Conservation (phyloP, 1,140 invertebrate genomes). For the Acromyrmex echinatior region DNA sequence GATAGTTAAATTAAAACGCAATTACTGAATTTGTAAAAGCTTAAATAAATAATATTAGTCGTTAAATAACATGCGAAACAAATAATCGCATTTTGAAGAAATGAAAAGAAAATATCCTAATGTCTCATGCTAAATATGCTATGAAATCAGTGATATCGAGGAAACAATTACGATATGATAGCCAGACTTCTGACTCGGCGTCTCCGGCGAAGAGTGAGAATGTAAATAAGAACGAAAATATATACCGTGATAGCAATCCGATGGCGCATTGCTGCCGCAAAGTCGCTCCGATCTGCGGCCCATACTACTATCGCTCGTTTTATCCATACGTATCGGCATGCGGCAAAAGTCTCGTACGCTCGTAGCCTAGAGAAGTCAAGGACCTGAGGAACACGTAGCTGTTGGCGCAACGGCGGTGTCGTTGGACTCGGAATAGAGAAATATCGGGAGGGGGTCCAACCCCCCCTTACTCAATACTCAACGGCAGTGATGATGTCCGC, state of each 20-base stretch:
- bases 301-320: slow-evolving; percentile 35
- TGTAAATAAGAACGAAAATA: slow-evolving; percentile 40
- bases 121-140: background rate
- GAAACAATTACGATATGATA: background rate
- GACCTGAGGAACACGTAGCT: slow-evolving; percentile 56
- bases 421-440: slow-evolving; percentile 63
- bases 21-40: background rate
- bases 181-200: background rate
- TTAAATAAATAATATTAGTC: background rate
- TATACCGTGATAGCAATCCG: slow-evolving; percentile 28
- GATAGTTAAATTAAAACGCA: background rate
- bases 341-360: slow-evolving; percentile 57
- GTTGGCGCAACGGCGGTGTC: slow-evolving; percentile 55
- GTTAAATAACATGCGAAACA: background rate
- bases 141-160: background rate
- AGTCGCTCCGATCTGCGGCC: slow-evolving; percentile 39
- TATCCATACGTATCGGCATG: slow-evolving; percentile 43
- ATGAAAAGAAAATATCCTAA: background rate
- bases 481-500: background rate
- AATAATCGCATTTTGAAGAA: background rate
- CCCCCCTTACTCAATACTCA: background rate
- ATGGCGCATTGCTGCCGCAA: slow-evolving; percentile 4
- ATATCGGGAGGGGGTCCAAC: slow-evolving; percentile 11
- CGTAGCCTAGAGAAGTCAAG: slow-evolving; percentile 67
- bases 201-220: slow-evolving; percentile 19